phyloP scores from a whole-genome alignment of 2,113 vertebrate genomes.

The Bos taurus region DNA sequence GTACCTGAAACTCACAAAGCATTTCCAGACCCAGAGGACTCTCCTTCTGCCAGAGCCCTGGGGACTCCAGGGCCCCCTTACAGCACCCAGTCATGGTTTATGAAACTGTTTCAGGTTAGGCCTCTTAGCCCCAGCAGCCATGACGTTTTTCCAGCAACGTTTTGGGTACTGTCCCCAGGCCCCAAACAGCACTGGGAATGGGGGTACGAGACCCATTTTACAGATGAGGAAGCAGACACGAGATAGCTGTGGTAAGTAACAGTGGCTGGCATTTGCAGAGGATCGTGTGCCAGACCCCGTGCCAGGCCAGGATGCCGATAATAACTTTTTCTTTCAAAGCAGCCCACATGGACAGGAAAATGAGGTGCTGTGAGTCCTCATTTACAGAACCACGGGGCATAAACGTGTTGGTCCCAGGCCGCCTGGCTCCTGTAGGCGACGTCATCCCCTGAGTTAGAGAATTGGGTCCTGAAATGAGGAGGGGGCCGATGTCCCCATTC shows the following conservation, averaged over 20 bases:
- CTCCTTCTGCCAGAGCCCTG: neutral
- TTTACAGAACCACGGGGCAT: neutral
- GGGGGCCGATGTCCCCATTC: neutral
- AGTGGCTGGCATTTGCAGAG: accelerated
- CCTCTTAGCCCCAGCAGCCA: neutral
- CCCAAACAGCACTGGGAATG: neutral
- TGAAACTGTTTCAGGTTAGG: no score
- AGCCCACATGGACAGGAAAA: neutral
- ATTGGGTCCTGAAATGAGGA: no score
- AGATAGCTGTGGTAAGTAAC: accelerated
- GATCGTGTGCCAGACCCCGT: accelerated
- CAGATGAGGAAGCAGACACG: neutral
- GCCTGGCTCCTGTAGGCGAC: accelerated
- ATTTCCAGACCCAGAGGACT: neutral
- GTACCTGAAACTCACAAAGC: neutral
- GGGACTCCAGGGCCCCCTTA: neutral
- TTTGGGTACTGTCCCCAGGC: neutral
- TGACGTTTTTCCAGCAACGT: neutral
- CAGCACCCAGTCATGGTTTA: no score
- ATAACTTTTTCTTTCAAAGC: neutral
- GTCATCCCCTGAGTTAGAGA: neutral
- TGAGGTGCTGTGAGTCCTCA: neutral
- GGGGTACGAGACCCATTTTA: neutral
- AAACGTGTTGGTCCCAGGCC: accelerated
- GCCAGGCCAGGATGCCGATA: neutral